Evolutionary conservation across 2,797 vertebrate species (phyloP).

Genomic region (Protosalanx chinensis): DNA sequence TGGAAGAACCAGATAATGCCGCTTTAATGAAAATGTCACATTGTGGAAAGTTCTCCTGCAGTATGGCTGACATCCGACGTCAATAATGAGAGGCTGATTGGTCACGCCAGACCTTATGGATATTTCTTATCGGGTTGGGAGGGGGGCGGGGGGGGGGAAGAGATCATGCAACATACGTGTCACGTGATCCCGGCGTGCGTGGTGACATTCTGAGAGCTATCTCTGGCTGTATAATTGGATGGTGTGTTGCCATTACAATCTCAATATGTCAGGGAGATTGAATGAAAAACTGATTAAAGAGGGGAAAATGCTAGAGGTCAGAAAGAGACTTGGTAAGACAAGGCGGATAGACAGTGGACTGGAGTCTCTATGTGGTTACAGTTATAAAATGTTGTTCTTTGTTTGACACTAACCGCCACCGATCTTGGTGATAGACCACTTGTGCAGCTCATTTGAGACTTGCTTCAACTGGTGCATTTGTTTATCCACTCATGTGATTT

Average conservation of each 20-base stretch:
- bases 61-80: neutral
- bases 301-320: slow-evolving; percentile 12
- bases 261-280: slow-evolving; percentile 17
- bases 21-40: slow-evolving; percentile 6
- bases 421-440: neutral
- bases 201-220: slow-evolving; percentile 10
- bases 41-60: neutral
- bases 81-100: neutral
- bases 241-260: slow-evolving; percentile 10
- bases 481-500: too few relatives aligned
- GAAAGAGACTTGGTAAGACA: neutral
- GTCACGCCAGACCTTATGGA: neutral
- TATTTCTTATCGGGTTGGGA: slow-evolving; percentile 1
- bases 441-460: too few relatives aligned
- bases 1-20: neutral
- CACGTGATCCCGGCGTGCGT: neutral
- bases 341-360: neutral
- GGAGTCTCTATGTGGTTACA: neutral
- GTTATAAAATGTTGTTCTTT: neutral
- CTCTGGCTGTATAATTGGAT: slow-evolving; percentile 8
- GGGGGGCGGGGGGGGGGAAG: neutral
- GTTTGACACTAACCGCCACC: neutral
- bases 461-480: too few relatives aligned
- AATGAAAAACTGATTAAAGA: slow-evolving; percentile 23
- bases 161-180: neutral